Evolutionary conservation across 2,797 vertebrate species (phyloP).

Genomic region (Coccyzus lansbergi): DNA sequence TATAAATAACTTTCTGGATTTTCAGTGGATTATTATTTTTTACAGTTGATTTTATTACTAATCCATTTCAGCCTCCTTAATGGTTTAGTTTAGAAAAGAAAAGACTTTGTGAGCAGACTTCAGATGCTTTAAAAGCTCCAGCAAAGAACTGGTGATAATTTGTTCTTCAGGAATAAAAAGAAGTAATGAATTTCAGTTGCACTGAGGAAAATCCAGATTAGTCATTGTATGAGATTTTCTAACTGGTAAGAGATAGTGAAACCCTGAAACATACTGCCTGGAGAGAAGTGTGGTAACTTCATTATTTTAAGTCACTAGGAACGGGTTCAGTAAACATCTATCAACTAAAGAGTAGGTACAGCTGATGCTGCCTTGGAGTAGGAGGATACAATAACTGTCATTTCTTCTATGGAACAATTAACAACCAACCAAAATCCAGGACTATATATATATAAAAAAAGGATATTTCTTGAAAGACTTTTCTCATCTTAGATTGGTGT

Average conservation of each 20-base stretch:
- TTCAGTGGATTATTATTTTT: conserved; percentile 21
- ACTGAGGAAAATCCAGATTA: not conserved
- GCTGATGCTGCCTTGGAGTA: not conserved
- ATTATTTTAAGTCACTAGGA: not conserved
- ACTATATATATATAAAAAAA: not conserved
- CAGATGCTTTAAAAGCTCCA: conserved; percentile 31
- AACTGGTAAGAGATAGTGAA: not conserved
- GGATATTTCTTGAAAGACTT: not conserved
- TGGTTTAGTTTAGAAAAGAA: conserved; percentile 9
- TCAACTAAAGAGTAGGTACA: not conserved
- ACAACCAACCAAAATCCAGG: not conserved
- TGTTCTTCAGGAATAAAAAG: not conserved
- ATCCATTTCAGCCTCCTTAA: conserved; percentile 11
- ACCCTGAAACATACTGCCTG: not conserved
- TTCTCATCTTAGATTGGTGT: not conserved
- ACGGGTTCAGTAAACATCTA: not conserved
- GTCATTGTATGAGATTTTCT: not conserved
- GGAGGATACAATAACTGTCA: not conserved
- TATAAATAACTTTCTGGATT: not conserved
- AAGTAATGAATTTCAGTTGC: not conserved
- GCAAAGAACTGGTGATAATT: not conserved
- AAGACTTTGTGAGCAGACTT: not conserved
- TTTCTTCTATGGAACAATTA: not conserved
- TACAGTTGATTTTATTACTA: not conserved
- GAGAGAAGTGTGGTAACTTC: not conserved